A percentile compares a stretch with the other conserved stretches of the same genome.
These are phyloP conservation scores for Sogatella furcifera DNA, from an alignment of 1,140 invertebrate species.

Conservation along the genomic window DNA sequence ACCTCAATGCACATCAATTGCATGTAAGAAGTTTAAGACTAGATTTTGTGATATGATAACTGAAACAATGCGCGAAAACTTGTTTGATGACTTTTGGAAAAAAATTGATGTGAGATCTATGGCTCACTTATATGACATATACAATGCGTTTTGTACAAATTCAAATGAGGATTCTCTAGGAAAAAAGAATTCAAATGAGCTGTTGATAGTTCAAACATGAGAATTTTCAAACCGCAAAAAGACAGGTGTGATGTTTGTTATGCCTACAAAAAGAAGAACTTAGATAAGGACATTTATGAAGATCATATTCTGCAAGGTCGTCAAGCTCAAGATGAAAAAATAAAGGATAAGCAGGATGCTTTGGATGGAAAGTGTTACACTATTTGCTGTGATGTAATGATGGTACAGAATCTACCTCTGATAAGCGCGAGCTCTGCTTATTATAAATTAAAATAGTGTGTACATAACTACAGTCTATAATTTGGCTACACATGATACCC, in stretches of 20 bases:
- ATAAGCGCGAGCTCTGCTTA: constrained; percentile 26
- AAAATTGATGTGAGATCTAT: too few relatives aligned
- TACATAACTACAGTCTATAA: constrained; percentile 27
- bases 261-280: background rate
- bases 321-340: constrained; percentile 9
- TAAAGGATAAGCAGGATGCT: constrained; percentile 9
- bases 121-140: too few relatives aligned
- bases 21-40: too few relatives aligned
- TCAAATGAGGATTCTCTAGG: too few relatives aligned
- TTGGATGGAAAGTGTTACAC: constrained; percentile 7
- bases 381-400: constrained; percentile 21
- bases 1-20: too few relatives aligned
- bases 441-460: constrained; percentile 27
- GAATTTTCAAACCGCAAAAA: background rate
- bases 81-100: too few relatives aligned
- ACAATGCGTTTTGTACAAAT: too few relatives aligned
- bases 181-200: too few relatives aligned
- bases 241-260: constrained; percentile 1
- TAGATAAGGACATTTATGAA: constrained; percentile 9
- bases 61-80: too few relatives aligned
- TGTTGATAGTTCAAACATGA: too few relatives aligned
- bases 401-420: constrained; percentile 19
- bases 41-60: too few relatives aligned
- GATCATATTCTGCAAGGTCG: constrained; percentile 10
- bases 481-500: constrained; percentile 1